Base-by-base conservation (phyloP, 2,888 invertebrate species). In the Ochropacha duplaris region DNA sequence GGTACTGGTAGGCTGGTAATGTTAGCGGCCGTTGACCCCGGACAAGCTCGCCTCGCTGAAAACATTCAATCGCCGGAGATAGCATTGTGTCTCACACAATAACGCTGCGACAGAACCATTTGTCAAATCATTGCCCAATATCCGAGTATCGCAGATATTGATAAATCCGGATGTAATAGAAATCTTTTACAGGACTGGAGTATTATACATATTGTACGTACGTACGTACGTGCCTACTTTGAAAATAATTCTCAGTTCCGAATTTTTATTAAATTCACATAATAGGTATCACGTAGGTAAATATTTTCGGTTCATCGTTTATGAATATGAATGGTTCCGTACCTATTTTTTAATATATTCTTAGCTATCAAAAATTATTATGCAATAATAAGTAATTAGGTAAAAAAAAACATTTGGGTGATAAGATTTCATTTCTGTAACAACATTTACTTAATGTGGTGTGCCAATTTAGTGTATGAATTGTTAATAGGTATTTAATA, bases 381-480 rank as follows among this genome's bases (percentile, higher is more conserved):
- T 6, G 26, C 26, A 26, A 26, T 26, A 26, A 26, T 8, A 0
- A 26, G 4, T 26, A 26, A 26, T 26, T 26, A n/a, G 26, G 8
- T 26, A 26, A 6, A 26, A 26, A n/a, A n/a, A n/a, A n/a, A n/a
- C n/a, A n/a, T n/a, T n/a, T n/a, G n/a, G n/a, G n/a, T n/a, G n/a
- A n/a, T 26, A 8, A 26, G 26, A 26, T 26, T 5, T 26, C 4
- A 2, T 26, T 26, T 26, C 28, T 6, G 6, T 28, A 12, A 12
- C 5, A 2, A 12, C 11, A 24, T 24, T 19, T 49, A 49, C 19
- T n/a, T 49, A 24, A 55, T 49, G 44, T 57, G 54, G 36, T 49
- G 56, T 44, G 54, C 56, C 54, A 59, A 55, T 60, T 54, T 59
- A 60, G 2, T 31, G 12, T 12, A 12, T 31, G 6, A 55, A n/a